Evolutionary conservation across 2,113 vertebrate species (phyloP), one percentile per base, ranked within the genome.

Genomic region (Oceanodroma tethys): DNA sequence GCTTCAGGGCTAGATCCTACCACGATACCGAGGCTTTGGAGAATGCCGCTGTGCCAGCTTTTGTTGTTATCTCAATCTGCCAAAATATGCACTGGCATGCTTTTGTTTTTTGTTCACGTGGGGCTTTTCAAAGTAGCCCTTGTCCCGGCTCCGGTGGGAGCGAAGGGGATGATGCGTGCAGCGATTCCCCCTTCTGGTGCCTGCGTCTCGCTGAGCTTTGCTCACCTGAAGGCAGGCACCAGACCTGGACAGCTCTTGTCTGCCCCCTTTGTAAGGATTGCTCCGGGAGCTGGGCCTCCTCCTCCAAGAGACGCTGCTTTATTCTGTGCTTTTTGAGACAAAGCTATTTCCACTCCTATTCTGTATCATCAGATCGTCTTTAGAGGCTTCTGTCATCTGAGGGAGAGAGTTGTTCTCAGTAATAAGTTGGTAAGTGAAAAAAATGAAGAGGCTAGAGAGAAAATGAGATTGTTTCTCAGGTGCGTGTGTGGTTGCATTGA

Each of bases 201-300:
- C 58, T 59, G 29, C 0, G 3, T 52, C 63, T 78, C 0, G 0
- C 84, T n/a, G 45, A 42, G 55, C 29, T 71, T 22, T 55, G 73
- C 47, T 85, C 53, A 63, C 66, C 59, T 81, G 75, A 32, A 38
- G 50, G 40, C 53, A 7, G 45, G 9, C 56, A 29, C 47, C 43
- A 53, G 71, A 16, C 53, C 38, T 76, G 63, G 16, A 6, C 78
- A 38, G 45, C n/a, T 81, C n/a, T 6, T 8, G 45, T 21, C 16
- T 0, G 0, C 38, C 7, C 22, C 0, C 1, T 16, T n/a, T 16
- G 13, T 36, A 82, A 82, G n/a, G 32, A 22, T 53, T 81, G 38
- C 56, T 55, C 27, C 3, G 2, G 38, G 34, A 80, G 40, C 8
- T 36, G 25, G 52, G 53, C 32, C 36, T 25, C 43, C 17, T 90